These are phyloP conservation scores for Scolopax bukidnonensis DNA, from an alignment of 2,797 vertebrate genomes.

Conservation along the genomic window DNA sequence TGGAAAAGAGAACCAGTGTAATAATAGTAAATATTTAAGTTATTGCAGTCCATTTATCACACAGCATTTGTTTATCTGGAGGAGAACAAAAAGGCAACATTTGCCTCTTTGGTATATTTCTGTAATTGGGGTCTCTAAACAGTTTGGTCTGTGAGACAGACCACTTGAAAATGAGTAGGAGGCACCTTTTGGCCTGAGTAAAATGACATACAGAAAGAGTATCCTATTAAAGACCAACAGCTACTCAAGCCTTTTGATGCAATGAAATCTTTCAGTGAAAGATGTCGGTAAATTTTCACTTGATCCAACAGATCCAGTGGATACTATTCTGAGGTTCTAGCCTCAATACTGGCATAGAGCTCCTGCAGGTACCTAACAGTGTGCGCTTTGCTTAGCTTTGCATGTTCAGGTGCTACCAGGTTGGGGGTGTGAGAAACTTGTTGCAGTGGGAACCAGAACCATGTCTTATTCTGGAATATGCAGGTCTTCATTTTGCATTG, in stretches of 20 bases:
- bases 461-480: neutral
- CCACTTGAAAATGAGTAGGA: neutral
- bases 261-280: neutral
- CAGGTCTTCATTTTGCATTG: neutral
- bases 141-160: neutral
- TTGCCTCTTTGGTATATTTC: neutral
- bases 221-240: neutral
- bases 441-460: neutral
- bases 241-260: neutral
- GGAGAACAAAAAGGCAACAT: neutral
- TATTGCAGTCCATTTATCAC: neutral
- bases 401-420: neutral
- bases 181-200: neutral
- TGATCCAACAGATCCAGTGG: no score
- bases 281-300: fast-evolving
- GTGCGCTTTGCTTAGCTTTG: neutral
- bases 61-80: neutral
- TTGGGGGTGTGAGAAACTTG: neutral
- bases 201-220: neutral
- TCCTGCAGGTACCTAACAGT: fast-evolving
- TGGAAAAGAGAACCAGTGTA: neutral
- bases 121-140: neutral
- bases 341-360: fast-evolving
- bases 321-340: fast-evolving
- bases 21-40: neutral